phyloP scores from a whole-genome alignment of 2,113 vertebrate species.

The Takifugu bimaculatus region DNA sequence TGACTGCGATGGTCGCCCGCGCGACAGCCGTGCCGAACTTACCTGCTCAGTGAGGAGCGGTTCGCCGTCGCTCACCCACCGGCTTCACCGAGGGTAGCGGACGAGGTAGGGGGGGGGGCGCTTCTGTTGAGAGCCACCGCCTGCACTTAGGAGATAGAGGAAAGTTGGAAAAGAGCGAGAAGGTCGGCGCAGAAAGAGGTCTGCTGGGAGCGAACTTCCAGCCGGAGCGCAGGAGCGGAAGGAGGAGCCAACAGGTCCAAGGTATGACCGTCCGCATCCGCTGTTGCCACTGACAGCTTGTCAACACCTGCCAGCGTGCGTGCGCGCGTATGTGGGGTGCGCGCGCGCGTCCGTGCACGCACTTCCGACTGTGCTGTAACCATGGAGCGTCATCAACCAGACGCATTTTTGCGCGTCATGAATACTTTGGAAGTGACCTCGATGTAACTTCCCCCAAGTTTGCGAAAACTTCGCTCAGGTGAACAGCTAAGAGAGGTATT shows the following conservation, averaged over 20 bases:
- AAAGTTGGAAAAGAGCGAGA: conserved; percentile 48
- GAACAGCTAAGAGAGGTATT: not conserved
- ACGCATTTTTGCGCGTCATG: too few relatives aligned
- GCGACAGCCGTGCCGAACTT: conserved; percentile 59
- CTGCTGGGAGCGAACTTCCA: conserved; percentile 58
- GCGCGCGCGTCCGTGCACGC: too few relatives aligned
- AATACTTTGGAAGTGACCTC: not conserved
- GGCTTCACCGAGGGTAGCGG: conserved; percentile 1
- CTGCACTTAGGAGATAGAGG: conserved; percentile 16
- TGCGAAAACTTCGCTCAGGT: not conserved
- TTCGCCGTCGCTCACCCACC: conserved; percentile 24
- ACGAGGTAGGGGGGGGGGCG: not conserved
- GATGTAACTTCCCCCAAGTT: conserved; percentile 25
- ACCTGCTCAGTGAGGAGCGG: conserved; percentile 41
- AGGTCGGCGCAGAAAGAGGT: conserved; percentile 37
- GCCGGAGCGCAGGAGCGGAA: conserved; percentile 46
- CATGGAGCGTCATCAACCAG: too few relatives aligned
- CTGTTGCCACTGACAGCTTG: conserved; percentile 55
- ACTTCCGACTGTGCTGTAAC: too few relatives aligned
- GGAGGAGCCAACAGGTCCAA: conserved; percentile 82
- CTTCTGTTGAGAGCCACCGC: conserved; percentile 7
- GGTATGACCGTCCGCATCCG: conserved; percentile 60
- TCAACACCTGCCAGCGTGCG: conserved; percentile 53
- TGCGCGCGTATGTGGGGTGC: too few relatives aligned
- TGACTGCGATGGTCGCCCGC: conserved; percentile 71